Conservation (phyloP, 2,113 vertebrate genomes). For the Sorex araneus region DNA sequence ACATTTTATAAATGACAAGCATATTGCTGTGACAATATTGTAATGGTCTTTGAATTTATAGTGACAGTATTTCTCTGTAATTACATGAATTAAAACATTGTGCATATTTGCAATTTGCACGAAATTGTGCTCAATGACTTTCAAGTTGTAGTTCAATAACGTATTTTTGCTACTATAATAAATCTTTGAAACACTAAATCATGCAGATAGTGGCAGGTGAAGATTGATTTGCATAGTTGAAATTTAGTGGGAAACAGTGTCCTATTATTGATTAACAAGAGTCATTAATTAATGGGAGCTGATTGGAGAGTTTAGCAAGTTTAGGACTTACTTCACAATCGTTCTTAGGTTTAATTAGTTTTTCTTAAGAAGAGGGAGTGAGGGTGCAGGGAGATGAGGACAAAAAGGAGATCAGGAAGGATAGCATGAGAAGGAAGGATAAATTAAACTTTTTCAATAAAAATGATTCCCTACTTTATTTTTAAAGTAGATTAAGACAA, state of each 20-base stretch:
- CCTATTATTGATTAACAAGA: constrained; percentile 63
- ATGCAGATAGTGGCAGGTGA: background rate
- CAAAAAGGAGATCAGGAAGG: background rate
- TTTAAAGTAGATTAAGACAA: background rate
- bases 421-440: background rate
- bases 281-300: constrained; percentile 69
- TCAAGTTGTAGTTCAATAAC: constrained; percentile 78
- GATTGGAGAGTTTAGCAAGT: constrained; percentile 66
- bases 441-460: constrained; percentile 39
- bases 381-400: background rate
- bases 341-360: constrained; percentile 33
- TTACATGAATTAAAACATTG: constrained; percentile 77
- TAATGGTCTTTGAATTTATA: constrained; percentile 68
- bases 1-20: constrained; percentile 68
- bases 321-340: constrained; percentile 55
- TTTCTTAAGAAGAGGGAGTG: background rate
- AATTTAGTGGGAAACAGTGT: constrained; percentile 62
- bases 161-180: constrained; percentile 59
- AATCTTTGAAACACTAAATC: constrained; percentile 72
- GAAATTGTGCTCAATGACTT: constrained; percentile 71
- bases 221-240: constrained; percentile 60
- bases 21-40: constrained; percentile 55
- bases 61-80: constrained; percentile 73
- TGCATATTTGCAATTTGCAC: constrained; percentile 73
- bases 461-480: constrained; percentile 29